Percentiles rank a stretch among this genome's conserved stretches.
Conservation (phyloP, 2,888 invertebrate species). For the Cosmia trapezina region DNA sequence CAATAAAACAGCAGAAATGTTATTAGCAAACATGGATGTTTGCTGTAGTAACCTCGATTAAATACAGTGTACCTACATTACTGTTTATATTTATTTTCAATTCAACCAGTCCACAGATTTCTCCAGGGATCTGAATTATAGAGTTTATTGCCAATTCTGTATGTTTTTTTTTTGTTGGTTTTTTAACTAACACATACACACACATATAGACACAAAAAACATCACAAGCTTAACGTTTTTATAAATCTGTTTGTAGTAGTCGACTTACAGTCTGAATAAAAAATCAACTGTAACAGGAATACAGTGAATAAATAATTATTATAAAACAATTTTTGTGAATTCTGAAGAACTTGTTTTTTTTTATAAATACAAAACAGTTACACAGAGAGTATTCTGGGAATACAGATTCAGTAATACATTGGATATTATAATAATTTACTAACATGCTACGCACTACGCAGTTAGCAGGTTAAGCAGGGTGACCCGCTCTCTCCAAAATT, state of each 20-base stretch:
- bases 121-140: not conserved
- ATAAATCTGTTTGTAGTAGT: not conserved
- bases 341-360: no score
- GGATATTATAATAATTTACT: no score
- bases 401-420: no score
- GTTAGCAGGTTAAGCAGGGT: no score
- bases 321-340: not conserved
- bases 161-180: not conserved
- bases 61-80: not conserved
- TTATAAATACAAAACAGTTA: no score
- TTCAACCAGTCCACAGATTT: constrained; percentile 5
- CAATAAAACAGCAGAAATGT: not conserved
- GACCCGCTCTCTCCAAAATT: no score
- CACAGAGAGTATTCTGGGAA: not conserved
- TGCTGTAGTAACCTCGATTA: not conserved
- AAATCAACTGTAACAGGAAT: not conserved
- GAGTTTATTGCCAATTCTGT: constrained; percentile 5
- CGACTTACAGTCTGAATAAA: not conserved
- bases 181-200: not conserved
- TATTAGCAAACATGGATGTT: constrained; percentile 11
- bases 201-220: not conserved
- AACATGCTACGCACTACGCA: no score
- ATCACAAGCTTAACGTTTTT: not conserved
- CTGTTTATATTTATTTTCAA: not conserved
- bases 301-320: not conserved